phyloP scores from a whole-genome alignment of 2,113 vertebrate species.

The Mastomys natalensis region DNA sequence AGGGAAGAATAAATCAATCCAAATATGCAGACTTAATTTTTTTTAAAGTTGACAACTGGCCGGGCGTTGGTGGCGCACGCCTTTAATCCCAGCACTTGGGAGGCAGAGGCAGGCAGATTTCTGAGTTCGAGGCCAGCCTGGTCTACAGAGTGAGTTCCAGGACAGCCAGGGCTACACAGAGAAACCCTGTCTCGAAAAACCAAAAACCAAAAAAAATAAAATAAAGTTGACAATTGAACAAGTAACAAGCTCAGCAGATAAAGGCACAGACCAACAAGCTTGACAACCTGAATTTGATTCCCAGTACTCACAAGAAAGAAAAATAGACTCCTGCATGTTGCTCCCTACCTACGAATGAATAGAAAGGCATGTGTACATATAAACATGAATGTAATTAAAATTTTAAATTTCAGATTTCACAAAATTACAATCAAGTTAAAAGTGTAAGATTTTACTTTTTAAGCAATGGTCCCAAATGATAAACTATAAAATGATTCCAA shows the following conservation, averaged over 20 bases:
- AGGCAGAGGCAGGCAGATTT: too few relatives aligned
- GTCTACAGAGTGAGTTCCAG: too few relatives aligned
- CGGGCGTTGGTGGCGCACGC: too few relatives aligned
- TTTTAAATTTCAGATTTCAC: slow-evolving; percentile 7
- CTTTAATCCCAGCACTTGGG: too few relatives aligned
- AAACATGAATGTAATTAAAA: not conserved
- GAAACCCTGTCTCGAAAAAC: too few relatives aligned
- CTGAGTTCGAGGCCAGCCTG: too few relatives aligned
- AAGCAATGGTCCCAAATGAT: slow-evolving; percentile 16
- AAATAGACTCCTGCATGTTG: not conserved
- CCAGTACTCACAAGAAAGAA: not conserved
- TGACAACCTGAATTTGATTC: not conserved
- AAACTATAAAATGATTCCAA: slow-evolving; percentile 32
- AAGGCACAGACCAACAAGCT: not conserved
- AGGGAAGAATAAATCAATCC: not conserved
- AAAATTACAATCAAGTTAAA: slow-evolving; percentile 42
- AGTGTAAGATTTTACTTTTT: not conserved
- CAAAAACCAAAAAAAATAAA: too few relatives aligned
- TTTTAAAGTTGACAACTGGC: not conserved
- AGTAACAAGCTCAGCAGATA: not conserved
- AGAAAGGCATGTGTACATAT: not conserved
- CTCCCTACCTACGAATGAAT: not conserved
- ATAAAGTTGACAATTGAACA: not conserved
- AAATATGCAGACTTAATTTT: not conserved
- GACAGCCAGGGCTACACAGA: too few relatives aligned